Evolutionary conservation across 2,113 vertebrate species (phyloP), one percentile per base, ranked within the genome.

Genomic region (Pseudopodoces humilis): DNA sequence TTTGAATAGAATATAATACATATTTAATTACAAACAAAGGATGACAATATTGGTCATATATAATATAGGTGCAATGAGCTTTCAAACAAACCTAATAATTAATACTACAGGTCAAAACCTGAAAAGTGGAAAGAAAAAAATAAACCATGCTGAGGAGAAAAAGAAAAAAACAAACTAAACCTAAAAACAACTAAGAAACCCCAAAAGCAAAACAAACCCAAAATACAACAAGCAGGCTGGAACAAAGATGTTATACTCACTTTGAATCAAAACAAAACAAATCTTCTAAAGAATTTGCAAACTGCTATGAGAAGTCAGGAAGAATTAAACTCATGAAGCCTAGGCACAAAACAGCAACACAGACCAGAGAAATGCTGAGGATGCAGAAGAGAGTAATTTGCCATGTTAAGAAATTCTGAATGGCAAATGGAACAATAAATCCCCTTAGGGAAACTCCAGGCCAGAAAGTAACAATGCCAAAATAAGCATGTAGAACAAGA

Each of bases 401-500:
- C 56, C 1, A 0, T 39, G 59, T 83, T 72, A 83, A 95, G 35
- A 95, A 93, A 78, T 88, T 79, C 92, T 96, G 56, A 94, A 95
- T 59, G 37, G 67, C 64, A 94, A 90, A 86, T 41, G 56, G 52
- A 93, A 93, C 0, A 1, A 69, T 23, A 95, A 86, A 93, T 86
- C 35, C 71, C 83, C 49, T 71, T 19, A 92, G 59, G 90, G 63
- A 27, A 91, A 89, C 70, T 87, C 37, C 24, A 60, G 74, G 56
- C 47, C 70, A 86, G 72, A 68, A 74, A 81, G 79, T 33, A 80
- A 60, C 43, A 80, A 60, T 65, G 69, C 31, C 41, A 77, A 89
- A 82, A 92, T 91, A 93, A 83, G 35, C 35, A 44, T 52, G 62
- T 76, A 89, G 59, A 95, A 37, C 63, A 90, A 94, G 65, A 56